A percentile compares a stretch with the other conserved stretches of the same genome.
Evolutionary conservation across 2,797 vertebrate genomes (phyloP).

Genomic region (Sarcoramphus papa): DNA sequence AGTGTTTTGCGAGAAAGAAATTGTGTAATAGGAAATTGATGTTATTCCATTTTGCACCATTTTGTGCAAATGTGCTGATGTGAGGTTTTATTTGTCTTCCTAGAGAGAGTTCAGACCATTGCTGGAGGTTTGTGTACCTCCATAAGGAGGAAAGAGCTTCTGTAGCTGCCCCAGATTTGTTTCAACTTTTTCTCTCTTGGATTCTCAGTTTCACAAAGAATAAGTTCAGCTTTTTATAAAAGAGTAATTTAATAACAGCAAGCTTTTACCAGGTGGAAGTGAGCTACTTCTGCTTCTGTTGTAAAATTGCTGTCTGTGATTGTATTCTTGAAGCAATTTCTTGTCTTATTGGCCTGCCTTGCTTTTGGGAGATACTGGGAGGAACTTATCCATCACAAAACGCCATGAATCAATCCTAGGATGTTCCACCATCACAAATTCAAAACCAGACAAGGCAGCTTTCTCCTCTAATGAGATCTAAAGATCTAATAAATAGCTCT

Average conservation of each 20-base stretch:
- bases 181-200: not conserved
- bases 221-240: not conserved
- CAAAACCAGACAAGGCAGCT: not conserved
- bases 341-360: not conserved
- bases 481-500: not conserved
- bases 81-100: not conserved
- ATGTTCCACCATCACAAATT: not conserved
- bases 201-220: not conserved
- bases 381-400: not conserved
- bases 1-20: not conserved
- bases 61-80: not conserved
- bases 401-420: not conserved
- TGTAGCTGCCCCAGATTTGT: not conserved
- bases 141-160: not conserved
- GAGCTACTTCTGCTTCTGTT: not conserved
- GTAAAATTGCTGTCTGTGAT: not conserved
- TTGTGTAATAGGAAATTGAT: slow-evolving; percentile 15
- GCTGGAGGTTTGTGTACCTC: not conserved
- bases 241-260: not conserved
- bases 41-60: not conserved
- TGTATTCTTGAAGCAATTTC: not conserved
- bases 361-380: not conserved
- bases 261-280: not conserved
- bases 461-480: not conserved
- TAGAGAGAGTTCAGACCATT: not conserved